Conservation (phyloP, 2,888 invertebrate species). For the Stenodera caucasica region DNA sequence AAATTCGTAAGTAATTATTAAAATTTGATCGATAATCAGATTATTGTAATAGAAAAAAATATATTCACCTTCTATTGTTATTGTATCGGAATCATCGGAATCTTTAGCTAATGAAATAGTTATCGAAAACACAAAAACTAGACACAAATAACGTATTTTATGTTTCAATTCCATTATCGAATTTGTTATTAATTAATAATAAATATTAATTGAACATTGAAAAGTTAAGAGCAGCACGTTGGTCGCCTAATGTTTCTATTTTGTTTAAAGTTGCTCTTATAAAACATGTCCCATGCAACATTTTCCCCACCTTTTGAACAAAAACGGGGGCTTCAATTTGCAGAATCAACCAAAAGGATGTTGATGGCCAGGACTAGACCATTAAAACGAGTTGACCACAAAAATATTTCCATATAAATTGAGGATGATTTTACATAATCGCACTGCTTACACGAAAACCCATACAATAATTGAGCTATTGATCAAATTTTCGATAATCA, state of each 20-base stretch:
- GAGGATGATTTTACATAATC: too few species aligned
- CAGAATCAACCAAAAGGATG: slow-evolving; percentile 31
- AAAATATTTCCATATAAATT: neutral
- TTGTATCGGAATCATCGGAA: slow-evolving; percentile 35
- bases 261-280: slow-evolving; percentile 50
- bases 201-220: slow-evolving; percentile 7
- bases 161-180: slow-evolving; percentile 40
- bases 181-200: neutral
- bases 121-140: slow-evolving; percentile 30
- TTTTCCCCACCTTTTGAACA: slow-evolving; percentile 34
- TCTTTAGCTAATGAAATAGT: slow-evolving; percentile 24
- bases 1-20: neutral
- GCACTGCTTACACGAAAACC: too few species aligned
- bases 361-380: neutral
- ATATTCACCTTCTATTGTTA: slow-evolving; percentile 44
- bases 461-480: too few species aligned
- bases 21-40: slow-evolving; percentile 1
- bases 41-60: neutral
- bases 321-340: slow-evolving; percentile 35
- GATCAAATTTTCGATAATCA: too few species aligned
- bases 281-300: slow-evolving; percentile 42
- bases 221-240: slow-evolving; percentile 34
- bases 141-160: slow-evolving; percentile 41
- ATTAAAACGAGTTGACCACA: neutral
- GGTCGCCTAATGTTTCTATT: slow-evolving; percentile 49